Evolutionary conservation across 2,888 invertebrate species (phyloP).

Genomic region (Pseudanteris insignis): DNA sequence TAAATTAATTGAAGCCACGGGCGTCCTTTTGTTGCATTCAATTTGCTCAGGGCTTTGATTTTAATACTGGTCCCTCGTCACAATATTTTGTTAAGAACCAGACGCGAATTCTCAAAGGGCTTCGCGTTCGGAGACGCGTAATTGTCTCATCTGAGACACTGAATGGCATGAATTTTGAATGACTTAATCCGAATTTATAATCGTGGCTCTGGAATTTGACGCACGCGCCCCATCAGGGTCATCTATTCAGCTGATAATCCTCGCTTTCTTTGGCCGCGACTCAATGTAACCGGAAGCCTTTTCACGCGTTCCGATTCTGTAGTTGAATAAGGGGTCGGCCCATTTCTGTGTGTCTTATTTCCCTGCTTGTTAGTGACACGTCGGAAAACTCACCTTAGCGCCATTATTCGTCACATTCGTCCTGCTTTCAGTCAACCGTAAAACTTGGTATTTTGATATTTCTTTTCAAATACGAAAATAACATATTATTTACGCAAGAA

Average conservation of each 20-base stretch:
- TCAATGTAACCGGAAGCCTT: slow-evolving; percentile 60
- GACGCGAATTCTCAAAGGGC: slow-evolving; percentile 20
- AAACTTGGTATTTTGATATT: too few species aligned
- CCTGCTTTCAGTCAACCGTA: too few species aligned
- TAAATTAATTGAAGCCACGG: slow-evolving; percentile 21
- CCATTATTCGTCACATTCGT: too few species aligned
- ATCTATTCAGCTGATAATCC: slow-evolving; percentile 58
- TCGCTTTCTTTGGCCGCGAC: slow-evolving; percentile 53
- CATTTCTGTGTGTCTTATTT: slow-evolving; percentile 25
- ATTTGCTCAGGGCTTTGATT: slow-evolving; percentile 19
- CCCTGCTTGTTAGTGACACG: slow-evolving; percentile 23
- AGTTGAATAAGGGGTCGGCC: slow-evolving; percentile 32
- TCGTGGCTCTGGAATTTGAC: slow-evolving; percentile 41
- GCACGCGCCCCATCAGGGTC: slow-evolving; percentile 28
- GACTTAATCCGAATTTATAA: slow-evolving; percentile 58
- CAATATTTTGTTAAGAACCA: slow-evolving; percentile 23
- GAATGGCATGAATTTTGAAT: slow-evolving; percentile 44
- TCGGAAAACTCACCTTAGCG: slow-evolving; percentile 22
- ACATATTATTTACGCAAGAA: too few species aligned
- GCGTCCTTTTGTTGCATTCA: slow-evolving; percentile 15
- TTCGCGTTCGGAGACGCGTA: slow-evolving; percentile 14
- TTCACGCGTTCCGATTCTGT: slow-evolving; percentile 56
- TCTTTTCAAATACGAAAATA: too few species aligned
- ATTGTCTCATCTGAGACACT: slow-evolving; percentile 38
- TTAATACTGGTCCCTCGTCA: slow-evolving; percentile 14